These are phyloP conservation scores for Corydoras maculifer DNA, from an alignment of 2,113 vertebrate genomes.

Conservation along the genomic window DNA sequence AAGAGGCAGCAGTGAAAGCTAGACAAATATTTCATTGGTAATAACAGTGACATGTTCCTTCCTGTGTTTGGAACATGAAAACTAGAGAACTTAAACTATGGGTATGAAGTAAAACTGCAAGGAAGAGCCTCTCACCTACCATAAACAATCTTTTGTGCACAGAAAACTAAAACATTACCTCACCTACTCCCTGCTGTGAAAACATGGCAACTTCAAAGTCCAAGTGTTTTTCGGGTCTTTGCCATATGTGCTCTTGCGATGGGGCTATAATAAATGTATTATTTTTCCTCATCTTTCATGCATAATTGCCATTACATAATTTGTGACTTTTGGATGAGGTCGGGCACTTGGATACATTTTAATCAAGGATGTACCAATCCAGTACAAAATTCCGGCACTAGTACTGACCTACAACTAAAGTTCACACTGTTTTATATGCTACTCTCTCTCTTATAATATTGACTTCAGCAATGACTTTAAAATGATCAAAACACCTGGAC, in stretches of 20 bases:
- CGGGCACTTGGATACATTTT: constrained; percentile 43
- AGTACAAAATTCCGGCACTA: too few relatives aligned
- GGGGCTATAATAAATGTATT: constrained; percentile 24
- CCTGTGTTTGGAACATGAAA: constrained; percentile 34
- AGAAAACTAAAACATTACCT: constrained; percentile 56
- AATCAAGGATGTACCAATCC: constrained; percentile 21
- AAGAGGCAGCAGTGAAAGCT: constrained; percentile 38
- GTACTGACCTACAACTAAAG: too few relatives aligned
- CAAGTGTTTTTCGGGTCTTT: constrained; percentile 43
- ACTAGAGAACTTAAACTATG: constrained; percentile 26
- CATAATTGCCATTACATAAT: constrained; percentile 45
- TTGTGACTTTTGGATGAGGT: constrained; percentile 49
- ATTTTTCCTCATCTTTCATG: constrained; percentile 49
- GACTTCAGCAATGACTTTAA: too few relatives aligned
- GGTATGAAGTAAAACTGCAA: constrained; percentile 34
- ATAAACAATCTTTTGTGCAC: constrained; percentile 43
- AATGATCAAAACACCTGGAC: too few relatives aligned
- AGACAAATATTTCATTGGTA: constrained; percentile 45
- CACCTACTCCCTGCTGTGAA: constrained; percentile 50
- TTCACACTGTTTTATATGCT: too few relatives aligned
- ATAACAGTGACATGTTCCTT: constrained; percentile 45
- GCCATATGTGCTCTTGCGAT: constrained; percentile 33
- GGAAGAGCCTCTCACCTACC: constrained; percentile 51
- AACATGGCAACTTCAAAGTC: constrained; percentile 56
- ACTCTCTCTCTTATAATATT: too few relatives aligned